Evolutionary conservation across 1,140 invertebrate species (phyloP).

Genomic region (Leptinotarsa texana): DNA sequence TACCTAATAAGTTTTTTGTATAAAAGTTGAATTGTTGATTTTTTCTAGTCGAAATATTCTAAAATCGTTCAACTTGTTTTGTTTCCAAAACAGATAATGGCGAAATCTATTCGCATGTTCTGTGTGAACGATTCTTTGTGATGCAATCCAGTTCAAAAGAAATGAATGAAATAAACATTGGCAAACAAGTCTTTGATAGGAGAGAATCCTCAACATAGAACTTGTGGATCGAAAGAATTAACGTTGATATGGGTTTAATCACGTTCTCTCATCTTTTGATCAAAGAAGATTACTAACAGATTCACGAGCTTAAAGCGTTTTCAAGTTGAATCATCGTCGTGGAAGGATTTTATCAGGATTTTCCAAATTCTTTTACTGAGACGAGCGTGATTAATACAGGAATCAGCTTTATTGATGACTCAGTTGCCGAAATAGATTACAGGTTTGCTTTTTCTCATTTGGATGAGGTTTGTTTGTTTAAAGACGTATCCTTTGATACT

Average conservation of each 20-base stretch:
- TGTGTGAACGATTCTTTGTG: no score
- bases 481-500: not conserved
- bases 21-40: no score
- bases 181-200: not conserved
- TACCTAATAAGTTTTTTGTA: no score
- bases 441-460: not conserved
- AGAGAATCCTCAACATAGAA: not conserved
- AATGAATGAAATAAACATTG: not conserved
- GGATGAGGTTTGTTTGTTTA: slow-evolving; percentile 1
- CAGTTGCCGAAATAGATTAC: not conserved
- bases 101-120: no score
- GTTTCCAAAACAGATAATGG: no score
- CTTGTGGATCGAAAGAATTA: slow-evolving; percentile 17
- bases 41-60: no score
- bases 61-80: no score
- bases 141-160: not conserved
- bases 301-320: not conserved
- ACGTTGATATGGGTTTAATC: slow-evolving; percentile 1
- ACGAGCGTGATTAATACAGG: not conserved
- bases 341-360: slow-evolving; percentile 10
- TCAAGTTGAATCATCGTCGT: slow-evolving; percentile 9
- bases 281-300: not conserved
- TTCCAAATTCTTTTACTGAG: not conserved
- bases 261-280: slow-evolving; percentile 19
- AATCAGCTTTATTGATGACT: slow-evolving; percentile 10